Evolutionary conservation across 1,140 invertebrate species (phyloP).

Genomic region (Achroia grisella): DNA sequence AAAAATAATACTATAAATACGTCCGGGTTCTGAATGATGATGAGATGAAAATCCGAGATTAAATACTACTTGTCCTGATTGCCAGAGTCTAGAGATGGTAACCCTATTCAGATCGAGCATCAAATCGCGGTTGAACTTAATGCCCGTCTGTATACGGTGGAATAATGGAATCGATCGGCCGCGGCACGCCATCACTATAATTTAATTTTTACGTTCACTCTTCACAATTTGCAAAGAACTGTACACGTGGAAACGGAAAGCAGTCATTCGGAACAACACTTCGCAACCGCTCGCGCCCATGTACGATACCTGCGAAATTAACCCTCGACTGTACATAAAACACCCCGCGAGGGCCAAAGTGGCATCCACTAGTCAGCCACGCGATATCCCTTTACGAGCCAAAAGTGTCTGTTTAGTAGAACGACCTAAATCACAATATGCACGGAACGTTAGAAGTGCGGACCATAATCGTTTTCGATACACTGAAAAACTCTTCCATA

Average conservation of each 20-base stretch:
- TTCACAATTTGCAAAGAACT: conserved; percentile 43
- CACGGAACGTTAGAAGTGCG: conserved; percentile 37
- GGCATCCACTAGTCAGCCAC: conserved; percentile 27
- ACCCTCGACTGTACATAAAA: background rate
- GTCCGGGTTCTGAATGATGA: no score
- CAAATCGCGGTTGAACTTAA: conserved; percentile 51
- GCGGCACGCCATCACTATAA: conserved; percentile 60
- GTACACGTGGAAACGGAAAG: conserved; percentile 44
- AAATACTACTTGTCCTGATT: no score
- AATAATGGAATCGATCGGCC: conserved; percentile 38
- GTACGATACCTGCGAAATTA: background rate
- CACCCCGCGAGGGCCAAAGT: conserved; percentile 17
- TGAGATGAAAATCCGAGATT: no score
- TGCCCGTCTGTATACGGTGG: conserved; percentile 17
- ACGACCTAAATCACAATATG: conserved; percentile 44
- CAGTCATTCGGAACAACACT: conserved; percentile 37
- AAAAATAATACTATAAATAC: no score
- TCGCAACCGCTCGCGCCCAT: conserved; percentile 27
- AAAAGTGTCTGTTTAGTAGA: conserved; percentile 48
- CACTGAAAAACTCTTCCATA: conserved; percentile 28
- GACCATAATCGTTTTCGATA: conserved; percentile 29
- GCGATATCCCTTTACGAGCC: conserved; percentile 39
- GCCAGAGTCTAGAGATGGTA: no score
- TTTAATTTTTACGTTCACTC: conserved; percentile 67
- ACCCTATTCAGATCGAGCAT: no score